phyloP scores from a whole-genome alignment of 2,888 invertebrate species.

The Tetragonisca angustula region DNA sequence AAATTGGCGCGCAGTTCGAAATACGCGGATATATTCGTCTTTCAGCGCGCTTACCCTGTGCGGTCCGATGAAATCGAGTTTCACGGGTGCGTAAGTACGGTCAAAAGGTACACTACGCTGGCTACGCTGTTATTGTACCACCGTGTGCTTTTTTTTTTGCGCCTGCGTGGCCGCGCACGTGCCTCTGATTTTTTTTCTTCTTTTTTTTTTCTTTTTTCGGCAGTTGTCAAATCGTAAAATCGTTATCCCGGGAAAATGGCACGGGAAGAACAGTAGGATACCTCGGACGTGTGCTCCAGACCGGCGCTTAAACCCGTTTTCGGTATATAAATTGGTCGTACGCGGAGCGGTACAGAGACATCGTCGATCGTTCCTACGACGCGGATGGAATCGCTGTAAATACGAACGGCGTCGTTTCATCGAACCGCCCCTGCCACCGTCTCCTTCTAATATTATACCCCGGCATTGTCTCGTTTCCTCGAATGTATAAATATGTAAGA shows the following conservation, averaged over 20 bases:
- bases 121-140: conserved; percentile 25
- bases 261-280: conserved; percentile 5
- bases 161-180: not conserved
- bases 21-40: conserved; percentile 64
- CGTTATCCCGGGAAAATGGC: conserved; percentile 41
- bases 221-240: conserved; percentile 49
- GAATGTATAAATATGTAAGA: conserved; percentile 60
- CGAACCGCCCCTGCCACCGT: conserved; percentile 9
- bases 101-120: conserved; percentile 54
- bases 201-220: not conserved
- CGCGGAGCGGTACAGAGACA: not conserved
- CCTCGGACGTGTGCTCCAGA: not conserved
- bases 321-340: not conserved
- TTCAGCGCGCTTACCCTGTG: conserved; percentile 45
- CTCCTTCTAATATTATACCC: conserved; percentile 7
- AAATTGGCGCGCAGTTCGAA: conserved; percentile 74
- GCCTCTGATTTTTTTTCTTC: not conserved
- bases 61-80: conserved; percentile 63
- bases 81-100: conserved; percentile 66
- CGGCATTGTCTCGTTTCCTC: conserved; percentile 42
- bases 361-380: not conserved
- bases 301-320: not conserved
- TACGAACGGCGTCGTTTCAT: conserved; percentile 20
- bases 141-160: not conserved
- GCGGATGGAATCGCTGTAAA: not conserved